phyloP scores from a whole-genome alignment of 2,797 vertebrate genomes.

The Tamandua tetradactyla region DNA sequence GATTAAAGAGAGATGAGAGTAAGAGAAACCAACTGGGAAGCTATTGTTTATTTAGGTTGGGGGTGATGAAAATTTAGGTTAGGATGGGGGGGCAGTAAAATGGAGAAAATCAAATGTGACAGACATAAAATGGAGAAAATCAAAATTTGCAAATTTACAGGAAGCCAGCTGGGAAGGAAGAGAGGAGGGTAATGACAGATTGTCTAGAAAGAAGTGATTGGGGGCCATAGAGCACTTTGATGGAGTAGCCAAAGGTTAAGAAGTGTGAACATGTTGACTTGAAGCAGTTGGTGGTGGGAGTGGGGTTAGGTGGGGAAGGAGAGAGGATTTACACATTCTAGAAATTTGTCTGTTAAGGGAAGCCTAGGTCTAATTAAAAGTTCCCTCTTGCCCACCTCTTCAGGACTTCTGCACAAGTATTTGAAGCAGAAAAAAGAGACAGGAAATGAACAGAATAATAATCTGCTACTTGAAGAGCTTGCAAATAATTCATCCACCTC shows the following conservation, averaged over 20 bases:
- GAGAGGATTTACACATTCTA: not conserved
- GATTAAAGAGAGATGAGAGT: not conserved
- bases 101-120: not conserved
- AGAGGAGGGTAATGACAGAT: not conserved
- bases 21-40: not conserved
- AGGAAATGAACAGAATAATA: not conserved
- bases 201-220: not conserved
- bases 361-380: not conserved
- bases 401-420: not conserved
- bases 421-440: slow-evolving; percentile 20
- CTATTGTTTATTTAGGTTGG: not conserved
- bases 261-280: not conserved
- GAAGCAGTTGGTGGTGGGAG: not conserved
- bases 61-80: not conserved
- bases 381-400: not conserved
- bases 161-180: not conserved
- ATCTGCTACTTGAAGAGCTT: slow-evolving; percentile 1
- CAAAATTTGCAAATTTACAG: not conserved
- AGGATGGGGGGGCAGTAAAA: not conserved
- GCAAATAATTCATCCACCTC: slow-evolving; percentile 13
- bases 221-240: not conserved
- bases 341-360: not conserved
- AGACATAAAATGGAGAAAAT: not conserved
- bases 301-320: too few relatives aligned
- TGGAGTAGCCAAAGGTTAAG: not conserved